Base-by-base conservation (phyloP, 2,888 invertebrate species). In the Choristoneura rosaceana region DNA sequence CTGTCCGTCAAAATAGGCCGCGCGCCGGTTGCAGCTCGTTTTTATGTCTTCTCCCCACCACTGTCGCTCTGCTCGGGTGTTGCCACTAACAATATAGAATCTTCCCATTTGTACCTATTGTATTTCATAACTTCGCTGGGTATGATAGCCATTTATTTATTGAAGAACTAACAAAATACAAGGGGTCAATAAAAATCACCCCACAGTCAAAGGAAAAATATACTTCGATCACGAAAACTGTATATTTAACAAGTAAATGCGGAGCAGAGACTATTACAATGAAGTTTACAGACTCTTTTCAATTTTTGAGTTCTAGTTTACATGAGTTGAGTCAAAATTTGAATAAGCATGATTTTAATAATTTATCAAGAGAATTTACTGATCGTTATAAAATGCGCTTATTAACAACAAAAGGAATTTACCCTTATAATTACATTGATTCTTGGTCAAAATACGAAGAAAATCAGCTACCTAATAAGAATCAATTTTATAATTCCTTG, bases 401-500 rank as follows among this genome's bases (percentile, higher is more conserved):
- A 9, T 10, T 41, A 9, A 41, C 8, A 41, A 7, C 8, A 2
- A 77, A 77, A 70, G 74, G 75, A 8, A 69, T 77, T 12, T 76
- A 71, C 52, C 74, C 76, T 1, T 80, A 78, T 43, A 76, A 78
- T 14, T 77, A 80, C 63, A 73, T 80, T 33, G 59, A 52, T 52
- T 15, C 25, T 9, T 76, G 74, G 74, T 10, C 45, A 7, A 69
- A 63, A 59, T 76, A 73, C 60, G 25, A 74, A 9, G 75, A 79
- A 17, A 62, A n/a, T n/a, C 0, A 25, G 3, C 69, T 79, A 25
- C 79, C 78, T 7, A 8, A 63, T 10, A 73, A 73, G 45, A 50
- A 67, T 33, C 25, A 14, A 68, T 78, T 78, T 63, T 75, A 62
- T 61, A 77, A 69, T 33, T 69, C 25, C 5, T 61, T 78, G 9